Evolutionary conservation across 1,140 invertebrate species (phyloP), one percentile per base, ranked within the genome.

Genomic region (Kradibia gibbosae): DNA sequence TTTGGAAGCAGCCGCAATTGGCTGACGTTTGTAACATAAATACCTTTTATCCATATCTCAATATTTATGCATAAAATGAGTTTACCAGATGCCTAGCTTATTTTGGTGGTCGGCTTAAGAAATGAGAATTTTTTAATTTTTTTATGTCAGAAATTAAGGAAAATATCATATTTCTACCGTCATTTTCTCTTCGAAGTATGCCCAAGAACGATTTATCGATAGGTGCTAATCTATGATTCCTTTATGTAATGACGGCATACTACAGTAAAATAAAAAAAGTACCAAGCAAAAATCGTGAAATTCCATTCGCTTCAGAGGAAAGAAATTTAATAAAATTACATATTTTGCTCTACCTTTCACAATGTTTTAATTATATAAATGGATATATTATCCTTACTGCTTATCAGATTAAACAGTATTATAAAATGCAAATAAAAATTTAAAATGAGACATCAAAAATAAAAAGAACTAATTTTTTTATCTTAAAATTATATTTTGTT

Each of bases 181-280:
- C 85, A 84, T 85, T 86, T 84, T 80, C 57, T 76, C 70, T 81
- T 80, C 83, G 81, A 83, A 67, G 75, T 85, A 72, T 62, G 73
- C 81, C 62, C 20, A 36, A 60, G 65, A 39, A 67, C 17, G 28
- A 80, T 80, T 80, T 80, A 71, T 71, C 17, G 42, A 42, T 45
- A 70, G 34, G 1, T 39, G 77, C 53, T 71, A 28, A 25, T 79
- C 77, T 53, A 0, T 55, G 48, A 71, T 5, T 5, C 22, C 13
- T 0, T 13, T 25, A 20, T 15, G 42, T 45, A 28, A 48, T 48
- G 42, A 45, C 10, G 39, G 10, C 11, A 20, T 5, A n/a, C 42
- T 25, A 48, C 42, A 48, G 28, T 28, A 48, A 71, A n/a, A 28
- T 7, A 48, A 13, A 48, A 28, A 48, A 71, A 48, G 48, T 48